These are phyloP conservation scores for Cyclopterus lumpus DNA, from an alignment of 2,797 vertebrate species.

Conservation along the genomic window DNA sequence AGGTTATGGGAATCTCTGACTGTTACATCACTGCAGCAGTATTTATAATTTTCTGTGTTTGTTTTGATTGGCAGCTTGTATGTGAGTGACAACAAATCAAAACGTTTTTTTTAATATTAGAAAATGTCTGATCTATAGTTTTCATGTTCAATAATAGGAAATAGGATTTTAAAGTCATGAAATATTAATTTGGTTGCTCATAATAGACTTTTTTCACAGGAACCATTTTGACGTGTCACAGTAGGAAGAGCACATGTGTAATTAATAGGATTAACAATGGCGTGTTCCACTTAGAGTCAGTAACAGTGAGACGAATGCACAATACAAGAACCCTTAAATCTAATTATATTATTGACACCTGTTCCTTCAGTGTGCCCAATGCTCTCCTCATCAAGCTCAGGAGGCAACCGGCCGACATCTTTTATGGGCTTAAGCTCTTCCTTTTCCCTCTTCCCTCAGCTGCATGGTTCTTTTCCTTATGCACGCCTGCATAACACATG, in stretches of 20 bases:
- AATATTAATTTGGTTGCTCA: neutral
- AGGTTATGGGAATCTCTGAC: neutral
- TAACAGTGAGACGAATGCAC: conserved; percentile 7
- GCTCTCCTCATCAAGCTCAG: neutral
- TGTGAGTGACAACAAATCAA: no score
- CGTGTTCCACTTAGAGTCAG: neutral
- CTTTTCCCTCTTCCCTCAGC: neutral
- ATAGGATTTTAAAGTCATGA: neutral
- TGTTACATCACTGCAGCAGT: neutral
- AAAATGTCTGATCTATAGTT: neutral
- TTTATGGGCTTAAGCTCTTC: neutral
- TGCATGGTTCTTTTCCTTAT: neutral
- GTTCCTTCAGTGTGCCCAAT: neutral
- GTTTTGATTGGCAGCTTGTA: neutral
- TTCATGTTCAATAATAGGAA: neutral
- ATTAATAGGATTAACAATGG: neutral
- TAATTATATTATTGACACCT: conserved; percentile 5
- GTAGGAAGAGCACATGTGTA: neutral
- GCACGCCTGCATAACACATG: neutral
- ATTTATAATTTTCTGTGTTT: neutral
- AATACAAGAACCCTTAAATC: neutral
- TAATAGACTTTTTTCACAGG: neutral
- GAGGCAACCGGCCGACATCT: neutral
- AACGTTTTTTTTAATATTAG: neutral
- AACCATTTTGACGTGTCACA: neutral